phyloP scores from a whole-genome alignment of 2,888 invertebrate species.

The Tetranychus piercei region DNA sequence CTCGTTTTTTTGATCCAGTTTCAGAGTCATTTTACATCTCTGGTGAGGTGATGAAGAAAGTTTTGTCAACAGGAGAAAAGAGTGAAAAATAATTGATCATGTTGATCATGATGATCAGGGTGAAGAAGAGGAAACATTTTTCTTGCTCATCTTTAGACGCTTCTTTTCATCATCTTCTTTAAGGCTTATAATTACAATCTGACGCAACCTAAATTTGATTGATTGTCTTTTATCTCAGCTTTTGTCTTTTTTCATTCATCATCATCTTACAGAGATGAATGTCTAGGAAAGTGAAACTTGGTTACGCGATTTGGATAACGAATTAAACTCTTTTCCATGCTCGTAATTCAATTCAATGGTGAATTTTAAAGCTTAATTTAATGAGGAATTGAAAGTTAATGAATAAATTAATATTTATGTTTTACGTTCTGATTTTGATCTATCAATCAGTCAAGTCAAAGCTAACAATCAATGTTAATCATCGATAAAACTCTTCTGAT shows the following conservation, averaged over 20 bases:
- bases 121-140: neutral
- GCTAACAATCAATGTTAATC: too few species aligned
- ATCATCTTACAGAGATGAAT: neutral
- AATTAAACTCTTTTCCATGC: too few species aligned
- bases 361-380: too few species aligned
- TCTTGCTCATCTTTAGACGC: neutral
- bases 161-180: neutral
- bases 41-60: neutral
- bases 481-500: too few species aligned
- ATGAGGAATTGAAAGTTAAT: too few species aligned
- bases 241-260: neutral
- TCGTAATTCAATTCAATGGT: too few species aligned
- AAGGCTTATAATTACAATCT: neutral
- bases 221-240: neutral
- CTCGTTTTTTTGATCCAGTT: neutral
- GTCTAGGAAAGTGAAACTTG: too few species aligned
- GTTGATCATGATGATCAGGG: neutral
- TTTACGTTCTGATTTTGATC: too few species aligned
- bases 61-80: neutral
- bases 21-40: neutral
- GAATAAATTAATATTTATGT: too few species aligned
- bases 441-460: too few species aligned
- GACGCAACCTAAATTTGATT: neutral
- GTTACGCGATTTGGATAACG: too few species aligned
- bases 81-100: neutral